Evolutionary conservation across 2,888 invertebrate genomes (phyloP).

Genomic region (Andricus quercusramuli): DNA sequence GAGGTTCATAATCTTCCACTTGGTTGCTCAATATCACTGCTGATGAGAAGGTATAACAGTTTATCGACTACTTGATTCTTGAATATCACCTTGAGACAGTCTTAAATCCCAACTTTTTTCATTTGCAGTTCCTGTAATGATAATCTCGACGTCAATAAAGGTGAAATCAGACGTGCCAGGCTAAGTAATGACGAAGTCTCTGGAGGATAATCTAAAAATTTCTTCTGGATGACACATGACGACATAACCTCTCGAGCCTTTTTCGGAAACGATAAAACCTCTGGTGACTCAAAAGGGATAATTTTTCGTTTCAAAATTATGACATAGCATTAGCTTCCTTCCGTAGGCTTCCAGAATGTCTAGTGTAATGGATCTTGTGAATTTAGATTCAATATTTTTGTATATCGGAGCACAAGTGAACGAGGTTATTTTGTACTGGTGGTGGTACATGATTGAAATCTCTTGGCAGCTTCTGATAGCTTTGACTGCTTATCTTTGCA

Average conservation of each 20-base stretch:
- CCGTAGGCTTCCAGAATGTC: slow-evolving; percentile 26
- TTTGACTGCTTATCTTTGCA: slow-evolving; percentile 68
- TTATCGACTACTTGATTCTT: background rate
- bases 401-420: slow-evolving; percentile 66
- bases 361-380: slow-evolving; percentile 53
- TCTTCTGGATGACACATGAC: slow-evolving; percentile 21
- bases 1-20: background rate
- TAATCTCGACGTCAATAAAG: background rate
- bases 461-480: slow-evolving; percentile 73
- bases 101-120: background rate
- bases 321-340: background rate
- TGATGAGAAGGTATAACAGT: background rate
- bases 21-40: background rate
- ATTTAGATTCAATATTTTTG: slow-evolving; percentile 60
- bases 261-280: background rate
- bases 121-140: slow-evolving; percentile 11
- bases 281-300: background rate
- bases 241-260: slow-evolving; percentile 19
- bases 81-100: background rate
- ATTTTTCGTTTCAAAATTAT: slow-evolving; percentile 13
- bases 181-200: slow-evolving; percentile 12
- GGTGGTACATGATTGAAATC: slow-evolving; percentile 73
- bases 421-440: slow-evolving; percentile 72
- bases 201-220: slow-evolving; percentile 1
- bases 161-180: background rate